Conservation (phyloP, 2,113 vertebrate genomes). For the Malaclemys terrapin region DNA sequence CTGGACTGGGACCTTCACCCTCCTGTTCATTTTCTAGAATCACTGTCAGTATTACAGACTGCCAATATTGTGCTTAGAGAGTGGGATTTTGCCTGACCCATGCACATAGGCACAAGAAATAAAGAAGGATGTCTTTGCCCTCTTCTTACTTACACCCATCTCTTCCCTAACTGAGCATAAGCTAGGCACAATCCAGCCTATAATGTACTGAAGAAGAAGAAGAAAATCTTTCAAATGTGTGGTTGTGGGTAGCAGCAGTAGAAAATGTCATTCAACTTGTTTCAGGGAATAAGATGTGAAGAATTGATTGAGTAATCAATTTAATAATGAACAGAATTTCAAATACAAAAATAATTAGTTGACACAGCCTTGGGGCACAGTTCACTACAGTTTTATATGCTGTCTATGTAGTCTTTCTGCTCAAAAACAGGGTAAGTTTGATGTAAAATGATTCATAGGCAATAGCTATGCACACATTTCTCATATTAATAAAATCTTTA, state of each 20-base stretch:
- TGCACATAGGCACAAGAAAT: rapidly evolving
- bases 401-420: conserved; percentile 45
- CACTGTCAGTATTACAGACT: not conserved
- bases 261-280: conserved; percentile 63
- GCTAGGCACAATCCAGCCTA: not conserved
- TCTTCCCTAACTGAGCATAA: not conserved
- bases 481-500: conserved; percentile 73
- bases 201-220: conserved; percentile 32
- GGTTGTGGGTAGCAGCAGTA: conserved; percentile 19
- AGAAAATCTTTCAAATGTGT: conserved; percentile 44
- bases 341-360: conserved; percentile 60
- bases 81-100: not conserved
- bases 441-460: conserved; percentile 67
- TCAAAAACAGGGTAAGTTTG: conserved; percentile 42
- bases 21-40: not conserved
- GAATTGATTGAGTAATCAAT: conserved; percentile 72
- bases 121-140: not conserved
- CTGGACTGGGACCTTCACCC: not conserved
- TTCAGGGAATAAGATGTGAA: conserved; percentile 56
- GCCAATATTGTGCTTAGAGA: not conserved
- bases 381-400: conserved; percentile 52
- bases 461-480: conserved; percentile 64
- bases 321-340: conserved; percentile 75
- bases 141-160: not conserved
- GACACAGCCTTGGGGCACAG: conserved; percentile 45